Percentiles rank a stretch among this genome's conserved stretches.
phyloP scores from a whole-genome alignment of 2,113 vertebrate genomes.

The Puffinus mauretanicus region DNA sequence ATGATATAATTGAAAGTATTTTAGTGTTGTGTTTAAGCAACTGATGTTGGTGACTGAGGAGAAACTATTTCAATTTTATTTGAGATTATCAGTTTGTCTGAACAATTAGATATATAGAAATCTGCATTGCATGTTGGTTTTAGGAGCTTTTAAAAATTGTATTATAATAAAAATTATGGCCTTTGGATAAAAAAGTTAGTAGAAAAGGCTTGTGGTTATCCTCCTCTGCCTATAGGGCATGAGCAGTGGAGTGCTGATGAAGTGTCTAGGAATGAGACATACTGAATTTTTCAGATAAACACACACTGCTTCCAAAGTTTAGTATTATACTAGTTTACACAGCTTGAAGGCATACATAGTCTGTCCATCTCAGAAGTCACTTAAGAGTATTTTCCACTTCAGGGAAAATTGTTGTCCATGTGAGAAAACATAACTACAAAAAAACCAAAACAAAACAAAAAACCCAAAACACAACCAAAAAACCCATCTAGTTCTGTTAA shows the following conservation, averaged over 20 bases:
- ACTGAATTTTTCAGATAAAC: background rate
- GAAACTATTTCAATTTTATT: background rate
- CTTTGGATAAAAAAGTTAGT: background rate
- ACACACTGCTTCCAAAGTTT: background rate
- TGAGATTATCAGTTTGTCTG: background rate
- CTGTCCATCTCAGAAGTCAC: background rate
- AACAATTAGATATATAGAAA: background rate
- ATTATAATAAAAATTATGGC: background rate
- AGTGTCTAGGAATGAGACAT: background rate
- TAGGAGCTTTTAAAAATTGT: background rate
- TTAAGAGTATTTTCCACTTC: background rate
- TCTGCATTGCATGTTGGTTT: background rate
- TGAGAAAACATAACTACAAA: background rate
- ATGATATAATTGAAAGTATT: background rate
- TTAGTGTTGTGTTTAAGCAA: background rate
- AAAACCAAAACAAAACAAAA: background rate
- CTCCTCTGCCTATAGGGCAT: background rate
- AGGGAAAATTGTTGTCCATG: conserved; percentile 18
- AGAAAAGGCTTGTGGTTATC: background rate
- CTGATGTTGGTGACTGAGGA: background rate
- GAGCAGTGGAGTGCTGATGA: background rate
- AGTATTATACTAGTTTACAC: background rate
- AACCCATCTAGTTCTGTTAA: background rate
- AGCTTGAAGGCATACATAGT: background rate
- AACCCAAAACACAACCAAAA: background rate